A percentile compares a stretch with the other conserved stretches of the same genome.
phyloP scores from a whole-genome alignment of 2,797 vertebrate species.

The Enteromius paludinosus region DNA sequence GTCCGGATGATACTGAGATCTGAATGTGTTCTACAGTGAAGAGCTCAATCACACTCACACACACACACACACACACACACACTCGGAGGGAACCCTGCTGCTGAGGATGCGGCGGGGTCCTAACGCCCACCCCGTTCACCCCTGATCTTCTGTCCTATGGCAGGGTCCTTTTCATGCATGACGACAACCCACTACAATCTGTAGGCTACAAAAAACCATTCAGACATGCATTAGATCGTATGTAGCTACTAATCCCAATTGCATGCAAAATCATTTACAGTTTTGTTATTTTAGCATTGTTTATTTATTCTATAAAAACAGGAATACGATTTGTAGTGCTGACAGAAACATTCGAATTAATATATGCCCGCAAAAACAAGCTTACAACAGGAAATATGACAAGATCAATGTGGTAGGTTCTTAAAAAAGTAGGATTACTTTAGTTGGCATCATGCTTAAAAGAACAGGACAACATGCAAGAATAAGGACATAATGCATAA shows the following conservation, averaged over 20 bases:
- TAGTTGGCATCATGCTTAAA: background rate
- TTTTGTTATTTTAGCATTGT: background rate
- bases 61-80: slow-evolving; percentile 22
- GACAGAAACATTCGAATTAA: background rate
- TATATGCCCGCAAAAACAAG: background rate
- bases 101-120: slow-evolving; percentile 54
- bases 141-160: background rate
- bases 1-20: slow-evolving; percentile 37
- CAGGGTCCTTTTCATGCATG: background rate
- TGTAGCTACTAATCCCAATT: background rate
- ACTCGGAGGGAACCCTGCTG: slow-evolving; percentile 22
- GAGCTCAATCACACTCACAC: slow-evolving; percentile 39
- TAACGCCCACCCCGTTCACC: slow-evolving; percentile 36
- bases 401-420: background rate
- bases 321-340: too few relatives aligned
- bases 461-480: background rate
- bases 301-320: background rate
- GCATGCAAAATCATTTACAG: background rate
- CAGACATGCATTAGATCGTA: background rate
- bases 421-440: background rate
- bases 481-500: background rate
- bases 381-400: background rate
- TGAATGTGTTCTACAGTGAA: slow-evolving; percentile 37
- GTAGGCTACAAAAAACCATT: background rate
- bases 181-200: background rate